These are phyloP conservation scores for Lacerta agilis DNA, from an alignment of 2,797 vertebrate genomes.

Conservation along the genomic window DNA sequence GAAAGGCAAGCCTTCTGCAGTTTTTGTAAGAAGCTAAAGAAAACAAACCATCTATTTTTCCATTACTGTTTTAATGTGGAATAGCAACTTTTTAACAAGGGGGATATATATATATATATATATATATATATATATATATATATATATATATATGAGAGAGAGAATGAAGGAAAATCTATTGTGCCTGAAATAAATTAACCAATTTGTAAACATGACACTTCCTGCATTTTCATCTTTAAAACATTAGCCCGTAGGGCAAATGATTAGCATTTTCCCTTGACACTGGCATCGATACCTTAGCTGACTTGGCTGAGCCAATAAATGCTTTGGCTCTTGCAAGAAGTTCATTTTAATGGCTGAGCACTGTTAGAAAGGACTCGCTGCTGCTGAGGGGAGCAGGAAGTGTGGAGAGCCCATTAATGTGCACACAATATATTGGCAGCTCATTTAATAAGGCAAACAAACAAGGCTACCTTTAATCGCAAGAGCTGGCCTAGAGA, in stretches of 20 bases:
- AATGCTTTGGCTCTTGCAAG: slow-evolving; percentile 17
- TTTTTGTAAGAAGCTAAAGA: not conserved
- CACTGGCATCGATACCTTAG: slow-evolving; percentile 14
- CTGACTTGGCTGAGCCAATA: slow-evolving; percentile 13
- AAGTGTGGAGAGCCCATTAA: slow-evolving; percentile 22
- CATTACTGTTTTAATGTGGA: not conserved
- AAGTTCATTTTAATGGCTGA: slow-evolving; percentile 25
- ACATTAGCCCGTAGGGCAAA: slow-evolving; percentile 38
- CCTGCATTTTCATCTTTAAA: slow-evolving; percentile 39
- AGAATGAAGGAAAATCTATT: not conserved
- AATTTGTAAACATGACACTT: slow-evolving; percentile 37
- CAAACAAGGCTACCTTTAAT: slow-evolving; percentile 35
- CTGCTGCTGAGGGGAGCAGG: slow-evolving; percentile 2
- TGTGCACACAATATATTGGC: slow-evolving; percentile 24
- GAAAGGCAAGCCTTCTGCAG: not conserved
- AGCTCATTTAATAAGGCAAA: slow-evolving; percentile 41
- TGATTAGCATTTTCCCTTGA: slow-evolving; percentile 41
- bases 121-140: no score
- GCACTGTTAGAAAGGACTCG: slow-evolving; percentile 2
- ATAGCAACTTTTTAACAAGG: not conserved
- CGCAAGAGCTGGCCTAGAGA: slow-evolving; percentile 25
- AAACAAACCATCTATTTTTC: not conserved
- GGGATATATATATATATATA: no score
- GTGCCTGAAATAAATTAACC: slow-evolving; percentile 39
- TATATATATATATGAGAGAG: not conserved